phyloP scores from a whole-genome alignment of 2,113 vertebrate species.

The Opisthocomus hoazin region DNA sequence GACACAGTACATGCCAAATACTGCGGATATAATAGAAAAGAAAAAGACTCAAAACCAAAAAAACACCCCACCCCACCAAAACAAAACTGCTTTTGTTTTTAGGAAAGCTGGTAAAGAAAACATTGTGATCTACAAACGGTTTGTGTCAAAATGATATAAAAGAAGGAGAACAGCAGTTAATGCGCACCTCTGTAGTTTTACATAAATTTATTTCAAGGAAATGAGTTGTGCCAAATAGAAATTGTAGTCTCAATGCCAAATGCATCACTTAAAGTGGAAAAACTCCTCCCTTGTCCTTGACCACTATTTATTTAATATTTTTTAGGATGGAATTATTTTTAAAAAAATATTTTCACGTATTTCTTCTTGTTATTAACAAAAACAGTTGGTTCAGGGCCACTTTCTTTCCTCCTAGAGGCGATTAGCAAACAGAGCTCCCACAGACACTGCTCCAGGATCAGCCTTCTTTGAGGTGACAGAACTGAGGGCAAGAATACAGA shows the following conservation, averaged over 20 bases:
- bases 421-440: neutral
- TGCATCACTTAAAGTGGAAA: neutral
- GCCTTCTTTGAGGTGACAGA: neutral
- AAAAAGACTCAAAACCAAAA: neutral
- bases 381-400: neutral
- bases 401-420: neutral
- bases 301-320: neutral
- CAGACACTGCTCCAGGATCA: neutral
- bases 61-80: neutral
- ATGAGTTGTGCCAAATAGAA: neutral
- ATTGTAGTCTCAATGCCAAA: neutral
- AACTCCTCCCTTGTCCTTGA: neutral
- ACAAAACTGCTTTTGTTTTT: neutral
- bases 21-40: neutral
- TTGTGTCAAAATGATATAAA: neutral
- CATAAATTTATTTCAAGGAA: slow-evolving; percentile 7
- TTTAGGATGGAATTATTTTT: neutral
- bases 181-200: neutral
- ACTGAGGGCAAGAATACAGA: neutral
- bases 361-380: neutral
- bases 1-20: neutral
- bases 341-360: neutral
- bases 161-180: neutral
- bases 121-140: neutral
- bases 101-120: neutral